These are phyloP conservation scores for Spinus olivaceus DNA, from an alignment of 2,797 vertebrate genomes.

Conservation along the genomic window DNA sequence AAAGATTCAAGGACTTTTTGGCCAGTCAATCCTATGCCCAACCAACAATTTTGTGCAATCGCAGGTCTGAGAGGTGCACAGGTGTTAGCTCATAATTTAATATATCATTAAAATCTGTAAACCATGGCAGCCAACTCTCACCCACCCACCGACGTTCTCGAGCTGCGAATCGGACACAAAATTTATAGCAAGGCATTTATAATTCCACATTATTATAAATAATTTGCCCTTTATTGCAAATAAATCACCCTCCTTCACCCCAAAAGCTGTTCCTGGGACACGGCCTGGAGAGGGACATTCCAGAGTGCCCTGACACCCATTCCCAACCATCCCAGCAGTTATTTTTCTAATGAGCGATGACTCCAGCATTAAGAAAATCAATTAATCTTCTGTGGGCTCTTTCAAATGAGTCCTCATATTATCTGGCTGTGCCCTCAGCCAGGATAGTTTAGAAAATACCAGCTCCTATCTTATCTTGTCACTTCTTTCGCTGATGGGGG, in stretches of 20 bases:
- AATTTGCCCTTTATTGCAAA: background rate
- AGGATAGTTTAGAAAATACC: slow-evolving; percentile 57
- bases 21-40: rapidly evolving
- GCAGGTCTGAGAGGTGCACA: background rate
- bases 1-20: background rate
- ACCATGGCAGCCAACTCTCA: rapidly evolving
- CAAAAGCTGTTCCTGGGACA: background rate
- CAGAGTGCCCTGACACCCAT: background rate
- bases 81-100: background rate
- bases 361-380: background rate
- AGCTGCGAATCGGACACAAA: background rate
- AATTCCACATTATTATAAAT: background rate
- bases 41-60: background rate
- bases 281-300: rapidly evolving
- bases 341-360: background rate
- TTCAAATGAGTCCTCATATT: slow-evolving; percentile 2
- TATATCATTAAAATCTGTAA: background rate
- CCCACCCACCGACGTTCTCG: background rate
- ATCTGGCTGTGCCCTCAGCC: background rate
- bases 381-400: background rate
- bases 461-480: slow-evolving; percentile 69
- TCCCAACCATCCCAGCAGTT: background rate
- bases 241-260: background rate
- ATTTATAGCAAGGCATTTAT: background rate
- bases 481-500: slow-evolving; percentile 42